phyloP scores from a whole-genome alignment of 2,888 invertebrate species.

The Agriopis marginaria region DNA sequence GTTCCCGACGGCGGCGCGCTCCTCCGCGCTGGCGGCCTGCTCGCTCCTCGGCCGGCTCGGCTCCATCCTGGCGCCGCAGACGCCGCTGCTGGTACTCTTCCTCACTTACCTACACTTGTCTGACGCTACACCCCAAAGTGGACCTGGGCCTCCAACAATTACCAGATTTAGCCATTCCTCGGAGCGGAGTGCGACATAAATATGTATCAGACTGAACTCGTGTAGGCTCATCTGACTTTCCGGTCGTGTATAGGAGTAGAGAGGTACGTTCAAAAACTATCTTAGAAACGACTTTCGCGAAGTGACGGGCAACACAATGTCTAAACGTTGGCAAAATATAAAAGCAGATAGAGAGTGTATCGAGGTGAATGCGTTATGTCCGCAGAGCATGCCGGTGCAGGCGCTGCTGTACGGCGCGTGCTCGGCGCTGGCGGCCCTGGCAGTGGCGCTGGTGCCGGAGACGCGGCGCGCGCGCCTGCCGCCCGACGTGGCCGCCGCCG shows the following conservation, averaged over 20 bases:
- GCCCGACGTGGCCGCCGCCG: conserved; percentile 81
- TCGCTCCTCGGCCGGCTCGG: conserved; percentile 90
- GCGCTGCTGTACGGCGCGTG: conserved; percentile 80
- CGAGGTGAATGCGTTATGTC: neutral
- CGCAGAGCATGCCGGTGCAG: conserved; percentile 65
- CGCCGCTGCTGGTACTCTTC: conserved; percentile 74
- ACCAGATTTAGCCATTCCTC: too few relatives aligned
- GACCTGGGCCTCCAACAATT: too few relatives aligned
- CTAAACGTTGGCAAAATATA: too few relatives aligned
- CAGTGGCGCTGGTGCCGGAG: conserved; percentile 87
- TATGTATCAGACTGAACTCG: too few relatives aligned
- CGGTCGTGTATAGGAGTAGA: too few relatives aligned
- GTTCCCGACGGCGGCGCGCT: conserved; percentile 89
- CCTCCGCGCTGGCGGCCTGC: conserved; percentile 88
- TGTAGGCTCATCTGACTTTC: too few relatives aligned
- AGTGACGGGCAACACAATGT: neutral
- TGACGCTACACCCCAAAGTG: too few relatives aligned
- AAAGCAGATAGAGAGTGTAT: neutral
- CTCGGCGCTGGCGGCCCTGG: conserved; percentile 75
- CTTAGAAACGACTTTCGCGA: neutral
- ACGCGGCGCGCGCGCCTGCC: conserved; percentile 86
- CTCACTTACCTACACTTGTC: too few relatives aligned
- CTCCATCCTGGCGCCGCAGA: conserved; percentile 90
- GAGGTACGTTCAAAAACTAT: too few relatives aligned
- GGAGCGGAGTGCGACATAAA: too few relatives aligned